Conservation (phyloP, 2,113 vertebrate species). For the Tringa solitaria region DNA sequence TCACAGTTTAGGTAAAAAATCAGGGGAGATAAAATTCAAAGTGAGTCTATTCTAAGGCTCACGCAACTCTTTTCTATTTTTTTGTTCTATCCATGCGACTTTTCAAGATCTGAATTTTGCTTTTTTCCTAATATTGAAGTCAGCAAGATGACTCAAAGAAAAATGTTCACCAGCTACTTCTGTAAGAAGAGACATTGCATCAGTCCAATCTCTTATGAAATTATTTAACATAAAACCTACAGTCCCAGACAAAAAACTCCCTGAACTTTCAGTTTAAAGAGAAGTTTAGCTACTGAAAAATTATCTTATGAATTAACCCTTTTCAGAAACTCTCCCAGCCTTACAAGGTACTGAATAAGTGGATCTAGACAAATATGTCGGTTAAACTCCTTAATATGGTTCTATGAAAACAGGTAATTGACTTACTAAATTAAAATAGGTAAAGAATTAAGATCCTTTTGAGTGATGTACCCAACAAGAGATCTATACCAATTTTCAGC, state of each 20-base stretch:
- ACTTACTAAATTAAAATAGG: conserved; percentile 19
- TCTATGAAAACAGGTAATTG: neutral
- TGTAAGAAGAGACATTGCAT: neutral
- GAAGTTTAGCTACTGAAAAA: neutral
- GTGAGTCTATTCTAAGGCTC: neutral
- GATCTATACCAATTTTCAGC: neutral
- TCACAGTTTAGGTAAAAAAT: neutral
- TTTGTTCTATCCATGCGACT: neutral
- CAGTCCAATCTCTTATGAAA: neutral
- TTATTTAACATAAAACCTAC: neutral
- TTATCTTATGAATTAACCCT: neutral
- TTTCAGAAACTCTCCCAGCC: neutral
- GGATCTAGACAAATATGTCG: neutral
- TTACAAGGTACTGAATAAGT: neutral
- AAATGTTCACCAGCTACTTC: neutral
- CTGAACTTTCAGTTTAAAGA: neutral
- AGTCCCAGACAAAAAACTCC: neutral
- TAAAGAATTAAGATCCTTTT: neutral
- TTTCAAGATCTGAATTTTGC: neutral
- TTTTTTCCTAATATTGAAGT: neutral
- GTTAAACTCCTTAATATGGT: neutral
- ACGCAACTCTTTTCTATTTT: neutral
- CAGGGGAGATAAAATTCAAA: neutral
- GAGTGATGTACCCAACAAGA: neutral
- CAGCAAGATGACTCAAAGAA: neutral